phyloP scores from a whole-genome alignment of 1,140 invertebrate species.

The Aplysia californica region DNA sequence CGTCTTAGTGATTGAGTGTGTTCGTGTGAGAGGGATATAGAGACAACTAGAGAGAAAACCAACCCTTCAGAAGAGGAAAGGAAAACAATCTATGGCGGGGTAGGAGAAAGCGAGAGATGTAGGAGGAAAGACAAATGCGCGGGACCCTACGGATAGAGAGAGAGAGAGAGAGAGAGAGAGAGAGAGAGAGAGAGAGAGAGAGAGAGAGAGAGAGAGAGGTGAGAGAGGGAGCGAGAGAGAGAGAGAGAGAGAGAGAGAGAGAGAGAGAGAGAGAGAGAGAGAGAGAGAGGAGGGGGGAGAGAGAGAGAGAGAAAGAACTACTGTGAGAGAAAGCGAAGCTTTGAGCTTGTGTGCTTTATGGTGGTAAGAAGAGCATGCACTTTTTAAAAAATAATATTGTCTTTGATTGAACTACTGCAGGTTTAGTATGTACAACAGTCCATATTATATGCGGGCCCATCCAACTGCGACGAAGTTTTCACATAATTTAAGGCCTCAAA shows the following conservation, averaged over 20 bases:
- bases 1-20: too few species aligned
- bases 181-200: constrained; percentile 20
- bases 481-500: too few species aligned
- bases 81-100: too few species aligned
- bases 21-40: too few species aligned
- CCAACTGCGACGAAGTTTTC: too few species aligned
- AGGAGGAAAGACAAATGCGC: background rate
- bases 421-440: too few species aligned
- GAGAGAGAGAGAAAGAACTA: background rate
- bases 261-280: background rate
- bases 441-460: too few species aligned
- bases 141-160: background rate
- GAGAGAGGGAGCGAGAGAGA: background rate
- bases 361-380: background rate
- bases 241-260: background rate
- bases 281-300: background rate
- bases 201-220: background rate
- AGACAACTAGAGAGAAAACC: too few species aligned
- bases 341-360: background rate
- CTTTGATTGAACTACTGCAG: too few species aligned
- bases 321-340: background rate
- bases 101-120: too few species aligned
- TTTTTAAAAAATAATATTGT: too few species aligned
- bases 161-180: constrained; percentile 24
- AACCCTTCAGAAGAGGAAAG: too few species aligned